Conservation (phyloP, 2,797 vertebrate species). For the Sparus aurata region DNA sequence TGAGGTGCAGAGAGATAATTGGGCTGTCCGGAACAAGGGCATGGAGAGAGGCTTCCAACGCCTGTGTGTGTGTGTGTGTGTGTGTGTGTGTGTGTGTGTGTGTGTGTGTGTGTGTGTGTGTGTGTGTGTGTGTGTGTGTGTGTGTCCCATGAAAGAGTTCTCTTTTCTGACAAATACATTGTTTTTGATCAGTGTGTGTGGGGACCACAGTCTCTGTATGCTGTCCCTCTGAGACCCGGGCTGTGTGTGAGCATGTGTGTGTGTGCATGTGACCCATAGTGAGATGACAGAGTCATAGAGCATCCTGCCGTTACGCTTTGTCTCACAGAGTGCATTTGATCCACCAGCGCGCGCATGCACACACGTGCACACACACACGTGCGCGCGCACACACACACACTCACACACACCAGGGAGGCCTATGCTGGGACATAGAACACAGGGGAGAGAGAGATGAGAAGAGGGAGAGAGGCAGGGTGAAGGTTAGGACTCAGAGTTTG, state of each 20-base stretch:
- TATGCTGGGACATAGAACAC: conserved; percentile 71
- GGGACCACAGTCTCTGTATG: conserved; percentile 71
- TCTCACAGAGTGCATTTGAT: conserved; percentile 84
- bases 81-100: conserved; percentile 60
- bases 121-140: neutral
- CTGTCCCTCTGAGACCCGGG: conserved; percentile 69
- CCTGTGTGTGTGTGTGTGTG: conserved; percentile 57
- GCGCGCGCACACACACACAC: conserved; percentile 52
- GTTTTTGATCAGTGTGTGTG: conserved; percentile 85
- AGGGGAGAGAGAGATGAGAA: conserved; percentile 69
- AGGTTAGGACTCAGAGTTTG: conserved; percentile 73
- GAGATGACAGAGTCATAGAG: conserved; percentile 84
- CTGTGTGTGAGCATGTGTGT: conserved; percentile 52
- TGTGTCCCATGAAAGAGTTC: conserved; percentile 78
- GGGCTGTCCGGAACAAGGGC: conserved; percentile 85
- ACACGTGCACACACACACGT: conserved; percentile 24
- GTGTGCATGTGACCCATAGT: conserved; percentile 77
- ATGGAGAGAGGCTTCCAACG: conserved; percentile 82
- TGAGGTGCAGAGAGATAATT: conserved; percentile 86
- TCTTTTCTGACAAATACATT: conserved; percentile 83
- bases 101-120: conserved; percentile 20
- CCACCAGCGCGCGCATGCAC: conserved; percentile 48
- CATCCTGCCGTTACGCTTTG: conserved; percentile 81
- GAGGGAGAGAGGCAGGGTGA: conserved; percentile 62
- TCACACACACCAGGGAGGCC: conserved; percentile 66